Conservation (phyloP, 1,140 invertebrate species). For the Dreissena polymorpha region DNA sequence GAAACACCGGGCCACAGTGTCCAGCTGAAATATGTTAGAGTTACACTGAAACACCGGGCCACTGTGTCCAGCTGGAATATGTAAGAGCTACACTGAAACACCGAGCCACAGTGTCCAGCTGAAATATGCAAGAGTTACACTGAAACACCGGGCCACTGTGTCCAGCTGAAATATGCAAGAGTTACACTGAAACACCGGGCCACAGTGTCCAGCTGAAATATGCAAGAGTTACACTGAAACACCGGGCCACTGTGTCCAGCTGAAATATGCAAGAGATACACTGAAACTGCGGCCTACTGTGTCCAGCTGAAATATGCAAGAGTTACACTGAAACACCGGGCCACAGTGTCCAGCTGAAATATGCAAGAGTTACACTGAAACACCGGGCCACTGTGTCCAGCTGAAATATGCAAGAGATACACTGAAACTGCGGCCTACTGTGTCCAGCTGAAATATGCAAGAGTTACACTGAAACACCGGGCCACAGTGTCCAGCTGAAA, state of each 20-base stretch:
- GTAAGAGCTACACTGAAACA: background rate
- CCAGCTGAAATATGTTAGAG: background rate
- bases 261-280: constrained; percentile 1
- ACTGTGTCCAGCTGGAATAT: background rate
- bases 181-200: no score
- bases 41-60: background rate
- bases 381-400: background rate
- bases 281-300: background rate
- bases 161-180: no score
- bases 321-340: background rate
- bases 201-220: no score
- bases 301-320: background rate
- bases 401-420: background rate
- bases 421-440: no score
- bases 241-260: constrained; percentile 4
- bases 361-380: background rate
- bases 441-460: no score
- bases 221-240: no score
- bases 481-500: no score
- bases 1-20: background rate
- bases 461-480: no score
- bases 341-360: background rate
- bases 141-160: no score
- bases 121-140: background rate
- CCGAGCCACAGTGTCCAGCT: background rate